These are phyloP conservation scores for Pardalotus punctatus DNA, from an alignment of 2,113 vertebrate species.

Conservation along the genomic window DNA sequence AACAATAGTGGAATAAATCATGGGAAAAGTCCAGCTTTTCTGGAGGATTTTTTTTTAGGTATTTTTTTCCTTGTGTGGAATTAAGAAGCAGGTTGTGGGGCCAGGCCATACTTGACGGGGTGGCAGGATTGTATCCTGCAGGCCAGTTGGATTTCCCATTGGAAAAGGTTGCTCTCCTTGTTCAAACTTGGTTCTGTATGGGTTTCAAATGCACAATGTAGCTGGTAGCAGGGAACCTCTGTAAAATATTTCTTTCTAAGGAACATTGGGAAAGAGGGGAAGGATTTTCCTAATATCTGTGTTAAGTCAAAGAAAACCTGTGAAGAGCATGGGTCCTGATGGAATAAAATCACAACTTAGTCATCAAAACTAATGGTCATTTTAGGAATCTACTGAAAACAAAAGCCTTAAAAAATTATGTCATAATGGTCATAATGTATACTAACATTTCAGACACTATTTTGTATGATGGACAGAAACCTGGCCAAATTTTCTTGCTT, in stretches of 20 bases:
- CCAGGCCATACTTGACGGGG: neutral
- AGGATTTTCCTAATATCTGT: neutral
- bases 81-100: neutral
- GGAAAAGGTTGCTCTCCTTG: neutral
- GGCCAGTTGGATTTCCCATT: neutral
- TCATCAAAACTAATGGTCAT: neutral
- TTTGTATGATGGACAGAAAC: neutral
- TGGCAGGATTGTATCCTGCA: neutral
- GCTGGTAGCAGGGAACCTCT: neutral
- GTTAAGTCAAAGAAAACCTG: neutral
- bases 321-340: neutral
- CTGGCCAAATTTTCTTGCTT: neutral
- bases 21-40: neutral
- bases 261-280: neutral
- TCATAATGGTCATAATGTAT: neutral
- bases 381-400: neutral
- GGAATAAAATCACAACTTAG: neutral
- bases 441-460: neutral
- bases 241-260: neutral
- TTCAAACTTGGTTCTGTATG: neutral
- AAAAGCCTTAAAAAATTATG: neutral
- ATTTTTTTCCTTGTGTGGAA: neutral
- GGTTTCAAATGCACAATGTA: neutral
- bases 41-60: neutral
- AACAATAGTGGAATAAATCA: neutral